Evolutionary conservation across 1,140 invertebrate genomes (phyloP), one percentile per base, ranked within the genome.

Genomic region (Danaus plexippus): DNA sequence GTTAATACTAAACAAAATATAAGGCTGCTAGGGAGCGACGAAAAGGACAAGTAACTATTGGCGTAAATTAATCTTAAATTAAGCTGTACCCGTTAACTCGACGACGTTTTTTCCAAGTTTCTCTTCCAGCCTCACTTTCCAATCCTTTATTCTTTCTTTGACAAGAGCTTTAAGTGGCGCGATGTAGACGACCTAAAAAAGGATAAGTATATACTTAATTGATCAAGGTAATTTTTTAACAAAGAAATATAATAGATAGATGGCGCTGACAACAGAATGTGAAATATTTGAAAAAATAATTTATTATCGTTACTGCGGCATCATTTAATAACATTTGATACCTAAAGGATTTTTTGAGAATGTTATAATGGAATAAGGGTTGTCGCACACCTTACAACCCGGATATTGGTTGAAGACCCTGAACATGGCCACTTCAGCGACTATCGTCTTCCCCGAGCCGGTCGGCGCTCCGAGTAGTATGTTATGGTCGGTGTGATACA

Each of bases 391-490:
- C 90, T 99, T 99, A 64, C 90, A 89, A 6, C 91, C 89, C 1
- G 97, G 96, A 75, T 94, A 91, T 52, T 93, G 88, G 67, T 93
- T 93, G 67, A 99, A 97, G 0, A 98, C 92, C 63, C 97, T 89
- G 72, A 99, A 98, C 88, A 99, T 98, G 9, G 97, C 97, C 52
- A 99, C 92, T 88, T 99, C 98, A 0, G 98, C 98, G 9, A 95
- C 96, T 53, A 99, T 96, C 0, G 98, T 99, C 90, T 99, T 99
- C 47, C 98, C 98, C 0, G 97, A 99, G 6, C 98, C 98, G 5
- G 98, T 99, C 0, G 98, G 98, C 1, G 98, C 98, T 2, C 98
- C 98, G 9, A 99, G 87, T 1, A 99, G 87, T 4, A 98, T 93
- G 82, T 99, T 99, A 62, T 93, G 91, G 75, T 99, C 96, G 0